A percentile compares a stretch with the other conserved stretches of the same genome.
Conservation (phyloP, 2,797 vertebrate species). For the Gobionotothen gibberifrons region DNA sequence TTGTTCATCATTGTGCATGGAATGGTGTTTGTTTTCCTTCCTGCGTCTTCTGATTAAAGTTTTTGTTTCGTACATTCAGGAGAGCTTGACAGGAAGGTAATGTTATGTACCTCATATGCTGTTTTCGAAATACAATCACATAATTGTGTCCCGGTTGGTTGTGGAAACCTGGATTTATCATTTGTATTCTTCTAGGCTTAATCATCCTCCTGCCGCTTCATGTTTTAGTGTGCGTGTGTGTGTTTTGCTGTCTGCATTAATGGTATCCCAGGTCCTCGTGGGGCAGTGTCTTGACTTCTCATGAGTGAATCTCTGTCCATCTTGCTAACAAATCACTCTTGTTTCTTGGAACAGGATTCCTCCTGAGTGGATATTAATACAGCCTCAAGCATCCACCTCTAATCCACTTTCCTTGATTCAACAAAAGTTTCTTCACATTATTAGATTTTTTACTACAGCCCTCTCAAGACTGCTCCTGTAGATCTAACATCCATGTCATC, state of each 20-base stretch:
- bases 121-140: conserved; percentile 58
- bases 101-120: conserved; percentile 45
- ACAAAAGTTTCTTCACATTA: conserved; percentile 68
- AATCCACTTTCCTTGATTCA: conserved; percentile 63
- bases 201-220: conserved; percentile 12
- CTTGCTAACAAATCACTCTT: conserved; percentile 49
- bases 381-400: conserved; percentile 48
- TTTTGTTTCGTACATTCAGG: conserved; percentile 22
- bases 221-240: not conserved
- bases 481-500: conserved; percentile 58
- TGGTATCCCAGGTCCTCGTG: conserved; percentile 31
- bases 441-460: conserved; percentile 54
- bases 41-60: conserved; percentile 14
- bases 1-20: conserved; percentile 64
- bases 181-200: conserved; percentile 34
- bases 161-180: conserved; percentile 56
- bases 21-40: conserved; percentile 63
- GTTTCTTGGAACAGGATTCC: conserved; percentile 49
- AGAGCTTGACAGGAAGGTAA: conserved; percentile 40
- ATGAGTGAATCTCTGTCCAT: conserved; percentile 29
- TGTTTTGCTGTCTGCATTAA: conserved; percentile 17
- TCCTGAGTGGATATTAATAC: conserved; percentile 56
- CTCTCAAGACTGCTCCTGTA: conserved; percentile 37
- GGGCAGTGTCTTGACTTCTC: conserved; percentile 16
- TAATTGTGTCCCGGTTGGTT: conserved; percentile 53